A percentile compares a stretch with the other conserved stretches of the same genome.
phyloP scores from a whole-genome alignment of 2,888 invertebrate genomes.

The Taphrorychus bicolor region DNA sequence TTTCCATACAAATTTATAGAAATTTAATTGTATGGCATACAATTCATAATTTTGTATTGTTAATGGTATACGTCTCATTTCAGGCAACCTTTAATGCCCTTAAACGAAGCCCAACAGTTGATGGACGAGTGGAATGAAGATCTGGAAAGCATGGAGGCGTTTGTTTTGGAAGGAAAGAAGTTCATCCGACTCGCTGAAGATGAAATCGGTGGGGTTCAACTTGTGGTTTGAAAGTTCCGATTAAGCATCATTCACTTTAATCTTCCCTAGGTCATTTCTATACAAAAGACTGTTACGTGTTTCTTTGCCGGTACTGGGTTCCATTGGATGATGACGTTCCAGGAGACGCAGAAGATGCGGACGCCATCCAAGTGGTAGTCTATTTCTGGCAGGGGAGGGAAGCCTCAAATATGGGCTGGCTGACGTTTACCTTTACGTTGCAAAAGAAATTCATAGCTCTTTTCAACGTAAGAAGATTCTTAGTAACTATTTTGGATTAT shows the following conservation, averaged over 20 bases:
- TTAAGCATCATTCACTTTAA: too few relatives aligned
- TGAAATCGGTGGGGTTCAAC: conserved; percentile 72
- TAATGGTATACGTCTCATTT: too few relatives aligned
- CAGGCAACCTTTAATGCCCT: conserved; percentile 86
- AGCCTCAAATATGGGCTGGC: conserved; percentile 99
- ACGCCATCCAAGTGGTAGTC: conserved; percentile 88
- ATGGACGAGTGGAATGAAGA: conserved; percentile 99
- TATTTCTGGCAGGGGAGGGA: conserved; percentile 99
- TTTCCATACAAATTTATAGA: too few relatives aligned
- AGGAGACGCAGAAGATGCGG: conserved; percentile 45
- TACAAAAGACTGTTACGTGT: conserved; percentile 96
- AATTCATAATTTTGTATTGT: too few relatives aligned
- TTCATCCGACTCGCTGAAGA: conserved; percentile 96
- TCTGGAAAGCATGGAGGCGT: conserved; percentile 96
- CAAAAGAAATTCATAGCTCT: conserved; percentile 90
- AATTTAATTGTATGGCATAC: too few relatives aligned
- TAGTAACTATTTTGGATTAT: not conserved
- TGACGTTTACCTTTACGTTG: conserved; percentile 96
- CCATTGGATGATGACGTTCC: conserved; percentile 65
- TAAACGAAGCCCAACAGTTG: conserved; percentile 83
- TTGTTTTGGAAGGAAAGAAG: conserved; percentile 95
- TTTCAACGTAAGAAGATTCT: conserved; percentile 66
- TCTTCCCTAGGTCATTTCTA: conserved; percentile 76
- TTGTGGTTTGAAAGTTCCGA: too few relatives aligned
- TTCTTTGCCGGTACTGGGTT: conserved; percentile 95